Evolutionary conservation across 2,888 invertebrate species (phyloP), one percentile per base, ranked within the genome.

Genomic region (Serrognathus titanus): DNA sequence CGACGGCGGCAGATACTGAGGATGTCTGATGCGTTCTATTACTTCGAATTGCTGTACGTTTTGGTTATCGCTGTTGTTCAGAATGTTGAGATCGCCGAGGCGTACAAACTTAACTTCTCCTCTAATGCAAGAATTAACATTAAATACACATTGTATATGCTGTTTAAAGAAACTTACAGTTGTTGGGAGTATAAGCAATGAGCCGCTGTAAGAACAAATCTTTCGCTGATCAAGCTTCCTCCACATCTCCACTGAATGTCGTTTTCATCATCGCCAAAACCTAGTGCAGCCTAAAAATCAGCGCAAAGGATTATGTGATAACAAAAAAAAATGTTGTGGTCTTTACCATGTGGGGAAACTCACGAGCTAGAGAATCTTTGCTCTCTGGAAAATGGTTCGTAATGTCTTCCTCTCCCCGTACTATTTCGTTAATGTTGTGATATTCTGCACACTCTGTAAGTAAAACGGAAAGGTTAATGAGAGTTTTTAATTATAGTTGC

Each of bases 151-250:
- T n/a, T n/a, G n/a, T n/a, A n/a, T n/a, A n/a, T n/a, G n/a, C n/a
- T n/a, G n/a, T n/a, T n/a, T 40, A 20, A 16, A 3, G 10, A 11
- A 16, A 43, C 43, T 43, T 43, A 73, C 70, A 68, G 45, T 40
- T 63, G 54, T 48, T 55, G 46, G 4, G 66, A 54, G 46, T 62
- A 52, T n/a, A 71, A 70, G 64, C 89, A 89, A 71, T 89, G 89
- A 0, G 86, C 88, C 0, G 88, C 88, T 0, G 88, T 86, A 3
- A 89, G 69, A 35, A 90, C 82, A 70, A 82, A 87, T 6, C 77
- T 76, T 1, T 85, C 70, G 51, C 85, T 85, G 54, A 90, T 83
- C 6, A 90, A 76, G 9, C 83, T 81, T 0, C 88, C 90, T 0
- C 89, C 89, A 65, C 90, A 89, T 3, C 68, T 66, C 80, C 84